Evolutionary conservation across 2,888 invertebrate genomes (phyloP).

Genomic region (Sinohyriopsis cumingii): DNA sequence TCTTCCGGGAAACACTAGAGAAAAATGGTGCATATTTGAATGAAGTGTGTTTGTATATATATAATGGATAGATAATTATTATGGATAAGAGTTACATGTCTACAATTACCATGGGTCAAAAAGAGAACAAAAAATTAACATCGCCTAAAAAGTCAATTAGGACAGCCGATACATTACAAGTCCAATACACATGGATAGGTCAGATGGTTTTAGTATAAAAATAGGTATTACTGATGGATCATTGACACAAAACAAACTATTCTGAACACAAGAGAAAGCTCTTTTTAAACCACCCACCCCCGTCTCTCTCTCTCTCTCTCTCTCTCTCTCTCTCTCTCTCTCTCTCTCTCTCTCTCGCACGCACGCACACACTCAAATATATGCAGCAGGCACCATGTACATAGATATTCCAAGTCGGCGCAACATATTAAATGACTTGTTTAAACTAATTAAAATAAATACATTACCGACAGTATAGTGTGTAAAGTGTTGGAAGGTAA

Average conservation of each 20-base stretch:
- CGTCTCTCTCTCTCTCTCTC: conserved; percentile 4
- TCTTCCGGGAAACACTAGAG: conserved; percentile 39
- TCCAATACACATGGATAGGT: no score
- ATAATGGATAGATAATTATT: no score
- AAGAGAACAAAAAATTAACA: no score
- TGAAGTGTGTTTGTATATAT: conserved; percentile 1
- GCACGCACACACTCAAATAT: no score
- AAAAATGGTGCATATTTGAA: neutral
- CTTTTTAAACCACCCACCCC: neutral
- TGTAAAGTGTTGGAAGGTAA: conserved; percentile 89
- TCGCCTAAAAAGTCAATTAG: no score
- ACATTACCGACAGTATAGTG: conserved; percentile 90
- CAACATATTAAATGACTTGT: no score
- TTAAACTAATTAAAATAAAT: neutral
- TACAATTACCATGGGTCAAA: no score
- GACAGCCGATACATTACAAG: no score
- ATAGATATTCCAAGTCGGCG: no score
- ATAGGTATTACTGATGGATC: neutral
- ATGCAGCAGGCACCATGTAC: no score
- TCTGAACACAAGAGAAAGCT: no score
- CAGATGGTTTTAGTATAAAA: neutral
- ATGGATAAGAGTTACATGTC: no score
- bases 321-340: conserved; percentile 2
- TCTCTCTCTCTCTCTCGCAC: conserved; percentile 3
- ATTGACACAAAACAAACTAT: neutral